A percentile compares a stretch with the other conserved stretches of the same genome.
These are phyloP conservation scores for Gryon sp. DNA, from an alignment of 1,140 invertebrate species.

Conservation along the genomic window DNA sequence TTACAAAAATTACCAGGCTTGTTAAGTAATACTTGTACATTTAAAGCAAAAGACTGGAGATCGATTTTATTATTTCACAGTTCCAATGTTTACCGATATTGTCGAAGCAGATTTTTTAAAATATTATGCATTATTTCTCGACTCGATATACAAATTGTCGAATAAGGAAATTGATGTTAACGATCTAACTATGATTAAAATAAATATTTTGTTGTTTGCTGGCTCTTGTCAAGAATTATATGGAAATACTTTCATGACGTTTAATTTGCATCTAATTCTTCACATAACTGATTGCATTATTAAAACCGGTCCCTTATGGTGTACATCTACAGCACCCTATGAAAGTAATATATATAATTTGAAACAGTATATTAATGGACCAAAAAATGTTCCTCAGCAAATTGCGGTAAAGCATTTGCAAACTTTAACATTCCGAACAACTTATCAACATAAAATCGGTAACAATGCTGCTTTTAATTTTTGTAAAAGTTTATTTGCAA, in stretches of 20 bases:
- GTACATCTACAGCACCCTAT: conserved; percentile 42
- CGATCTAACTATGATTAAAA: conserved; percentile 27
- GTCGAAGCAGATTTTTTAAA: conserved; percentile 27
- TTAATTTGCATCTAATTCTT: conserved; percentile 28
- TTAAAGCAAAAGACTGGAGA: conserved; percentile 52
- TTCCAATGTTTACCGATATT: conserved; percentile 28
- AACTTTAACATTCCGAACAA: neutral
- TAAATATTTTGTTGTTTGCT: too few relatives aligned
- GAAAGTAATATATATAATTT: conserved; percentile 31
- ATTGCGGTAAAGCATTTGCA: conserved; percentile 16
- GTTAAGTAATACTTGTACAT: conserved; percentile 1
- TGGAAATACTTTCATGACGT: conserved; percentile 30
- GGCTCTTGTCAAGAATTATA: neutral
- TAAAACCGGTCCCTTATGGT: conserved; percentile 39
- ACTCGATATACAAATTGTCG: conserved; percentile 20
- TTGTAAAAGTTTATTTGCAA: neutral
- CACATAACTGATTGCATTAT: conserved; percentile 12
- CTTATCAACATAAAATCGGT: neutral
- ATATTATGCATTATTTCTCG: conserved; percentile 28
- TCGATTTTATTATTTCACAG: conserved; percentile 19
- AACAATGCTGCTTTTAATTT: too few relatives aligned
- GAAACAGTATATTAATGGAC: conserved; percentile 23
- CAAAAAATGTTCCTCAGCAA: conserved; percentile 27
- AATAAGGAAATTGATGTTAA: conserved; percentile 12
- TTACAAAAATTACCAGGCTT: conserved; percentile 38